phyloP scores from a whole-genome alignment of 2,888 invertebrate species.

The Nysson spinosus region DNA sequence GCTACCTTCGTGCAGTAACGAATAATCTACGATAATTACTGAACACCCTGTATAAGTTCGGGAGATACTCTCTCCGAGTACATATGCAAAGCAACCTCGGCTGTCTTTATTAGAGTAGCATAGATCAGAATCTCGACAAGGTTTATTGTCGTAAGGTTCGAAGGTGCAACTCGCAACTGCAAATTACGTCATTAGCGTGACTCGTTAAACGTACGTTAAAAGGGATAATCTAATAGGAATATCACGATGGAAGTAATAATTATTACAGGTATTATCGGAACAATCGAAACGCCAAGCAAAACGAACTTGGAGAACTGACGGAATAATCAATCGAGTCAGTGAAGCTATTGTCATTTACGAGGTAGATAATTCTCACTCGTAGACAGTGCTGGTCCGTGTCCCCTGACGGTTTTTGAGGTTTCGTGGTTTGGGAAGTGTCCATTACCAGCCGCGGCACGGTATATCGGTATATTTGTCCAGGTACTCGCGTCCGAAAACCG shows the following conservation, averaged over 20 bases:
- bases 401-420: slow-evolving; percentile 54
- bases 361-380: slow-evolving; percentile 51
- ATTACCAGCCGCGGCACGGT: slow-evolving; percentile 20
- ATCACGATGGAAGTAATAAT: background rate
- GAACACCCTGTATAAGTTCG: too few species aligned
- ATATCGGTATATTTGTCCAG: slow-evolving; percentile 49
- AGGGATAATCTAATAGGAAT: background rate
- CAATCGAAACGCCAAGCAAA: background rate
- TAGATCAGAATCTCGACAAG: too few species aligned
- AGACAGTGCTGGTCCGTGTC: slow-evolving; percentile 56
- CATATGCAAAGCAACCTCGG: too few species aligned
- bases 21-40: too few species aligned
- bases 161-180: background rate
- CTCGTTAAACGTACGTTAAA: background rate
- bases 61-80: too few species aligned
- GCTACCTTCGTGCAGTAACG: too few species aligned
- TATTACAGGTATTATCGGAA: too few species aligned
- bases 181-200: background rate
- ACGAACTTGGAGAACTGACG: background rate
- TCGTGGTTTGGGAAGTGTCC: slow-evolving; percentile 55
- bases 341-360: slow-evolving; percentile 28
- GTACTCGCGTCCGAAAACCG: slow-evolving; percentile 52
- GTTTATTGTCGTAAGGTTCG: too few species aligned
- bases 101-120: too few species aligned
- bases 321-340: slow-evolving; percentile 13